Evolutionary conservation across 1,140 invertebrate species (phyloP).

Genomic region (Panagrolaimus sp.): DNA sequence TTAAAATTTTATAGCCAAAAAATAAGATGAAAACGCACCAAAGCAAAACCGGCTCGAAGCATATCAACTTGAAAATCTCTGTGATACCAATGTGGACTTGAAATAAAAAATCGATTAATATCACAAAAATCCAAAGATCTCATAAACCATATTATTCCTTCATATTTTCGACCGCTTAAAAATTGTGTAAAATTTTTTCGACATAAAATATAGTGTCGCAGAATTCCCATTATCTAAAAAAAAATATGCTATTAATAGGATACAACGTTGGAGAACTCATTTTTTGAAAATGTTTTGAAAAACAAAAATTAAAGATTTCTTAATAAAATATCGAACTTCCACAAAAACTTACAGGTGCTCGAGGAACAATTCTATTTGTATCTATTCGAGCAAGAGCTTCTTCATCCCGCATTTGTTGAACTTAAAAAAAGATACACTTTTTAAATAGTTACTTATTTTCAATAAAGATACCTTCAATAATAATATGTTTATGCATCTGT

Average conservation of each 20-base stretch:
- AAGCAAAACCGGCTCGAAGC: constrained; percentile 43
- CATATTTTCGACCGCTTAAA: constrained; percentile 27
- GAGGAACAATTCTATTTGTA: not conserved
- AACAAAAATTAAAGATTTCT: not conserved
- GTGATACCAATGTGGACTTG: constrained; percentile 26
- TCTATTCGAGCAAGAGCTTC: constrained; percentile 21
- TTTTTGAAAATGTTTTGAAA: constrained; percentile 3
- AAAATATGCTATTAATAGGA: no score
- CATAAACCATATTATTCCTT: constrained; percentile 49
- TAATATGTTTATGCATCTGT: constrained; percentile 38
- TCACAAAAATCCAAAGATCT: constrained; percentile 43
- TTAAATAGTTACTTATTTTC: no score
- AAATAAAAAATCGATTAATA: constrained; percentile 35
- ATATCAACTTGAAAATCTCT: constrained; percentile 49
- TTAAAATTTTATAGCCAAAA: not conserved
- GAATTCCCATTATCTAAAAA: constrained; percentile 34
- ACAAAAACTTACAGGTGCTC: constrained; percentile 31
- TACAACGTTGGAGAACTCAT: no score
- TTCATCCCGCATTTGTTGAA: constrained; percentile 16
- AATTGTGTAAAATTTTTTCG: constrained; percentile 11
- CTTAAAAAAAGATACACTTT: not conserved
- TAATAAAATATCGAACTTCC: no score
- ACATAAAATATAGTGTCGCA: constrained; percentile 35
- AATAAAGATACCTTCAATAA: constrained; percentile 28
- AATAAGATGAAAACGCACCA: constrained; percentile 36